These are phyloP conservation scores for Rhinatrema bivittatum DNA, from an alignment of 2,797 vertebrate species.

Conservation along the genomic window DNA sequence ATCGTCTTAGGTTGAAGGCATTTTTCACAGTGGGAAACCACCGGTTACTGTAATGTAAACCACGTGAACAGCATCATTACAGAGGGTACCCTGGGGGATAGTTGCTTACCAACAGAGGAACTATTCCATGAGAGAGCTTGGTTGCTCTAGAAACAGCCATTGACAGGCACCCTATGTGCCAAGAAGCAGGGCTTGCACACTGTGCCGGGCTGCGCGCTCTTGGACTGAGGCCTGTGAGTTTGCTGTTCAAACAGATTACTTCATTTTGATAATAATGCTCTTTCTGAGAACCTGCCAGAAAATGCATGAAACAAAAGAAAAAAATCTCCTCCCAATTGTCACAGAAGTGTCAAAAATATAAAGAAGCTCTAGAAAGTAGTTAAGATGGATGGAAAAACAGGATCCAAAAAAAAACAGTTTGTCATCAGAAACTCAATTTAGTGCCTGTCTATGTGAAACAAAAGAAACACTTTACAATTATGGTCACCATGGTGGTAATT, in stretches of 20 bases:
- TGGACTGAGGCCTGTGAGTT: slow-evolving; percentile 17
- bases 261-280: slow-evolving; percentile 24
- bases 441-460: too few species aligned
- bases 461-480: too few species aligned
- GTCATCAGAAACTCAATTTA: slow-evolving; percentile 15
- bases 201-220: too few species aligned
- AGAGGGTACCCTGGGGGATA: slow-evolving; percentile 18
- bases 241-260: slow-evolving; percentile 35
- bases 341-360: slow-evolving; percentile 9
- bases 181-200: slow-evolving; percentile 23
- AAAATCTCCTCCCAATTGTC: slow-evolving; percentile 20
- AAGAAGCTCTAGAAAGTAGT: too few species aligned
- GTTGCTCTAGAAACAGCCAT: slow-evolving; percentile 49
- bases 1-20: slow-evolving; percentile 3
- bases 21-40: slow-evolving; percentile 12
- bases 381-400: too few species aligned
- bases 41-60: slow-evolving; percentile 19
- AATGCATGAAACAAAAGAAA: slow-evolving; percentile 12
- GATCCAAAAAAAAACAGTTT: slow-evolving; percentile 12
- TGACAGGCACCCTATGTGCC: slow-evolving; percentile 28
- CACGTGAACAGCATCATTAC: slow-evolving; percentile 27
- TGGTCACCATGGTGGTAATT: too few species aligned
- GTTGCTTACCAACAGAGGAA: slow-evolving; percentile 34
- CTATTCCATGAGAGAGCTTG: slow-evolving; percentile 33
- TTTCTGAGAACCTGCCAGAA: slow-evolving; percentile 14